Conservation (phyloP, 2,888 invertebrate genomes). For the Crepidodera aurea region DNA sequence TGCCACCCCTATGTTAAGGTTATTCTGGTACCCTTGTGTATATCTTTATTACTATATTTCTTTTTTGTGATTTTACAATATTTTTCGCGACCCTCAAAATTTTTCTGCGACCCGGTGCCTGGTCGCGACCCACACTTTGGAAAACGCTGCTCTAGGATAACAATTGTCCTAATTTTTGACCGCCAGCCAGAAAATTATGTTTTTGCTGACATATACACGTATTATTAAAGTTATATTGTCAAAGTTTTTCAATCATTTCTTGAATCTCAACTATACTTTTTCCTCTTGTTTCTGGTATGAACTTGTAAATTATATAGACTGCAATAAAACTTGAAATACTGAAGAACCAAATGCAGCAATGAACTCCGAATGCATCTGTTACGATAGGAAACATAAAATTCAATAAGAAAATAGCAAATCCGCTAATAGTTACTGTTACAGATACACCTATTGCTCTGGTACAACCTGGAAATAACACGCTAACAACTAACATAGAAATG, state of each 20-base stretch:
- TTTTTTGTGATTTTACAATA: no score
- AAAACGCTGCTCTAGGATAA: no score
- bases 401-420: neutral
- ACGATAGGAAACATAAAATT: neutral
- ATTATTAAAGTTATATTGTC: no score
- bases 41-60: no score
- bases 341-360: constrained; percentile 25
- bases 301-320: neutral
- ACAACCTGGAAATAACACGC: neutral
- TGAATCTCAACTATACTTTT: constrained; percentile 25
- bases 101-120: no score
- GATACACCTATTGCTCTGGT: neutral
- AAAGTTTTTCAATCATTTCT: neutral
- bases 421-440: neutral
- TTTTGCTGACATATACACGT: no score
- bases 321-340: neutral
- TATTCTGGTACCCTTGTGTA: no score
- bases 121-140: no score
- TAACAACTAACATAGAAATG: constrained; percentile 4
- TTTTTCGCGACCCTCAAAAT: no score
- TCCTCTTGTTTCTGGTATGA: constrained; percentile 28
- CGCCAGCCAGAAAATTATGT: no score
- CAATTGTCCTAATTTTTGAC: no score
- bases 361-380: neutral
- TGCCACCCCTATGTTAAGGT: no score